These are phyloP conservation scores for Myotis myotis DNA, from an alignment of 2,797 vertebrate species.

Conservation along the genomic window DNA sequence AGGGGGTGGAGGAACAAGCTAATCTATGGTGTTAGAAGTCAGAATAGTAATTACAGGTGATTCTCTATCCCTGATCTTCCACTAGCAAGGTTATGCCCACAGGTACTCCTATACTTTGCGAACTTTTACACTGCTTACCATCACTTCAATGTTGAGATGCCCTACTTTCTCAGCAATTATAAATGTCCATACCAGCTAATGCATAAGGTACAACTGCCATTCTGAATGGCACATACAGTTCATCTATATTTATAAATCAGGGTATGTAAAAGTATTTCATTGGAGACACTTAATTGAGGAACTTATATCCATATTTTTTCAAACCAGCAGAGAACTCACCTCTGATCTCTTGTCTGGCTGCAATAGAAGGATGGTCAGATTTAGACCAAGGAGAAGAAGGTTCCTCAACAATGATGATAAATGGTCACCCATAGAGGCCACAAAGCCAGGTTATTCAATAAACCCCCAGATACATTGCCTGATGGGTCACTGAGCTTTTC, in stretches of 20 bases:
- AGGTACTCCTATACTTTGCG: background rate
- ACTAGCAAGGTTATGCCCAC: background rate
- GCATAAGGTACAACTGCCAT: background rate
- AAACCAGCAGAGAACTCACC: background rate
- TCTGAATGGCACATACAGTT: background rate
- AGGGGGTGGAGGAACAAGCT: background rate
- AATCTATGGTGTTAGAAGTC: background rate
- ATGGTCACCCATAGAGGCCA: background rate
- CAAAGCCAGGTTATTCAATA: background rate
- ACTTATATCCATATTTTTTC: slow-evolving; percentile 22
- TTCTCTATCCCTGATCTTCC: background rate
- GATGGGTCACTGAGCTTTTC: background rate
- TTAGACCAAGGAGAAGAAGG: background rate
- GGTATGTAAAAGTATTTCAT: background rate
- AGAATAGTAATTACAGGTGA: background rate
- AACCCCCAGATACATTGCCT: background rate
- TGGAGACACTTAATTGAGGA: background rate
- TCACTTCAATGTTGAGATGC: background rate
- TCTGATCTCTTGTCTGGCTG: background rate
- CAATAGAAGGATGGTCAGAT: background rate
- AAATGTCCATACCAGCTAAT: background rate
- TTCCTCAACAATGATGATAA: background rate
- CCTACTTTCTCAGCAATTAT: background rate
- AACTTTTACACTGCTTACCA: background rate
- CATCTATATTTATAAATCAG: background rate